These are phyloP conservation scores for Myrmecobius fasciatus DNA, from an alignment of 2,113 vertebrate genomes.

Conservation along the genomic window DNA sequence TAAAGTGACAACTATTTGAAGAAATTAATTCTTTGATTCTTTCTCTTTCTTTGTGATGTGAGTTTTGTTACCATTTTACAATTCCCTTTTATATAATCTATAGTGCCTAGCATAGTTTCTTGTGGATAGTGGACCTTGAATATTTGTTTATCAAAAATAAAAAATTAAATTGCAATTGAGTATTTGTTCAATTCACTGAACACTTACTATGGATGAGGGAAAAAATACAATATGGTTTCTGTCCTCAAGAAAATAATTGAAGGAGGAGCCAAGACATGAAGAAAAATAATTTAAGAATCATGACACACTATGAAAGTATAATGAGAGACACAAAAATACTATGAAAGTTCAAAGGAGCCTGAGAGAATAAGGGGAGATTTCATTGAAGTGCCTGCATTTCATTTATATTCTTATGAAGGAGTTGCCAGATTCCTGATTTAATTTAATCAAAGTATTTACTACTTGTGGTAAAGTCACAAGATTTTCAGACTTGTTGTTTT, in stretches of 20 bases:
- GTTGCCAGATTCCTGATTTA: background rate
- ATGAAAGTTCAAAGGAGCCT: background rate
- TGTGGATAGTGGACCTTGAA: background rate
- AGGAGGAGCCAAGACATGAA: background rate
- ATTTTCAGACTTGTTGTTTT: background rate
- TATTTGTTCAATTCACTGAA: background rate
- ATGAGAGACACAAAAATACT: background rate
- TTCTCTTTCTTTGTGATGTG: background rate
- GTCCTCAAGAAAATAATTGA: background rate
- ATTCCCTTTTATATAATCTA: background rate
- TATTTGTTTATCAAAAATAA: background rate
- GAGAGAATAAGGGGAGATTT: background rate
- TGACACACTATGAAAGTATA: background rate
- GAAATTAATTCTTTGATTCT: background rate
- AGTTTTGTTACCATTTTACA: background rate
- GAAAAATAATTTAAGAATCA: background rate
- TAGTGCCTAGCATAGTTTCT: background rate
- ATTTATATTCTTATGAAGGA: background rate
- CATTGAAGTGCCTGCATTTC: background rate
- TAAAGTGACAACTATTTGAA: background rate
- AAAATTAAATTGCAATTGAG: background rate
- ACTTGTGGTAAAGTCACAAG: background rate
- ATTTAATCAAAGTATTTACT: background rate
- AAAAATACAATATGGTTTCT: background rate
- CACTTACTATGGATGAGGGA: background rate